Conservation (phyloP, 2,888 invertebrate species). For the Xestia sexstrigata region DNA sequence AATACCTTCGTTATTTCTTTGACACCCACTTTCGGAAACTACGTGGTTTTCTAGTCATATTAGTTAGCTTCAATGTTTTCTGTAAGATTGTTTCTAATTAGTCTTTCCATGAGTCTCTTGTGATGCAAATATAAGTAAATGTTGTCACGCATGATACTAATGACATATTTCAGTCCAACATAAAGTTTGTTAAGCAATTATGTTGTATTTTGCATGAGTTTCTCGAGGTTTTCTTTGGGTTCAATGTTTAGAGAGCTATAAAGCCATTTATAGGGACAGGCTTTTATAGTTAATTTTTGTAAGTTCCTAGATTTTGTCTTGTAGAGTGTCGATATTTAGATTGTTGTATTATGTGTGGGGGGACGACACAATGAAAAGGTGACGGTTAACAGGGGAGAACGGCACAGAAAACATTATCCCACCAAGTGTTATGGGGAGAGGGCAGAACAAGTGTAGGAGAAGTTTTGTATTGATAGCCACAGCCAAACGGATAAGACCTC, state of each 20-base stretch:
- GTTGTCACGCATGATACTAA: slow-evolving; percentile 2
- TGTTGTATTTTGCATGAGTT: background rate
- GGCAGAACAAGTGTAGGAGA: background rate
- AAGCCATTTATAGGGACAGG: background rate
- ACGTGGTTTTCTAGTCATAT: background rate
- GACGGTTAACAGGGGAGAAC: background rate
- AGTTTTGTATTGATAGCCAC: background rate
- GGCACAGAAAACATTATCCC: background rate
- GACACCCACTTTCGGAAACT: background rate
- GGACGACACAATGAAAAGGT: background rate
- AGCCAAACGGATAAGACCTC: background rate
- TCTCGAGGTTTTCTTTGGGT: background rate
- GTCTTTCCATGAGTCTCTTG: slow-evolving; percentile 5
- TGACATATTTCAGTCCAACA: slow-evolving; percentile 2
- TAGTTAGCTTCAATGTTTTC: background rate
- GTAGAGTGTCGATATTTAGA: background rate
- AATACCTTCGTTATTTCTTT: background rate
- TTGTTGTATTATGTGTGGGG: background rate
- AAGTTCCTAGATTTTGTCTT: background rate
- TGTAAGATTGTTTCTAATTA: slow-evolving; percentile 23
- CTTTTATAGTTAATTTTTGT: background rate
- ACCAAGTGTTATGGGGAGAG: background rate
- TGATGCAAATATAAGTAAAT: slow-evolving; percentile 39
- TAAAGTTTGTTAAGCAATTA: slow-evolving; percentile 6
- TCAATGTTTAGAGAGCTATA: background rate